Conservation (phyloP, 1,140 invertebrate genomes). For the Zaprionus capensis region DNA sequence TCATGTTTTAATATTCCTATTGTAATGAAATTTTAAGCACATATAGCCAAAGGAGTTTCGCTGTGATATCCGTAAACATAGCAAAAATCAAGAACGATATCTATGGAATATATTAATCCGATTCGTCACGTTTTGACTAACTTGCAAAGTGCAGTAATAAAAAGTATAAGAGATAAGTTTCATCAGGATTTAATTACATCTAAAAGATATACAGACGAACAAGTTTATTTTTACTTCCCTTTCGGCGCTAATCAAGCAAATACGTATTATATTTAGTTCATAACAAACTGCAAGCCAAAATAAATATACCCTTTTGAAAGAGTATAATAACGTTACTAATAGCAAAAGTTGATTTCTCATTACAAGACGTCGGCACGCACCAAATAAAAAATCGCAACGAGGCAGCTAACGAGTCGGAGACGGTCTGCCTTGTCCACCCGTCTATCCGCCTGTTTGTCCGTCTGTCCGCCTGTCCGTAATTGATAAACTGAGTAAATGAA, state of each 20-base stretch:
- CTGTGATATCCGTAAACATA: neutral
- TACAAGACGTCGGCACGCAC: slow-evolving; percentile 52
- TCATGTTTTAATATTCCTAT: too few species aligned
- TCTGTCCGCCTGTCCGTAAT: slow-evolving; percentile 54
- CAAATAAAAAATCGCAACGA: slow-evolving; percentile 52
- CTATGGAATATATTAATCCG: too few species aligned
- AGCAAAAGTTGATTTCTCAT: slow-evolving; percentile 64
- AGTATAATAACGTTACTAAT: slow-evolving; percentile 59
- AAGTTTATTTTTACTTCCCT: too few species aligned
- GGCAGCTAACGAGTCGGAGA: slow-evolving; percentile 49
- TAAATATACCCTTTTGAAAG: neutral
- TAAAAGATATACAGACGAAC: neutral
- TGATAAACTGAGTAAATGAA: slow-evolving; percentile 76
- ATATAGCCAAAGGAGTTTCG: too few species aligned
- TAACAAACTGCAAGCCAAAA: neutral
- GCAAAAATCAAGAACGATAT: too few species aligned
- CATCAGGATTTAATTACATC: neutral
- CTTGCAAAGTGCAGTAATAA: too few species aligned
- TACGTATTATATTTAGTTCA: neutral
- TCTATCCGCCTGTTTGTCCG: slow-evolving; percentile 29
- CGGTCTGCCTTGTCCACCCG: slow-evolving; percentile 23
- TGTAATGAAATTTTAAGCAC: too few species aligned
- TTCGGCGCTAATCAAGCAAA: too few species aligned
- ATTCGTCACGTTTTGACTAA: too few species aligned
- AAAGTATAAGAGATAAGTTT: neutral